Percentiles rank a stretch among this genome's conserved stretches.
Evolutionary conservation across 2,113 vertebrate genomes (phyloP).

Genomic region (Edolisoma coerulescens): DNA sequence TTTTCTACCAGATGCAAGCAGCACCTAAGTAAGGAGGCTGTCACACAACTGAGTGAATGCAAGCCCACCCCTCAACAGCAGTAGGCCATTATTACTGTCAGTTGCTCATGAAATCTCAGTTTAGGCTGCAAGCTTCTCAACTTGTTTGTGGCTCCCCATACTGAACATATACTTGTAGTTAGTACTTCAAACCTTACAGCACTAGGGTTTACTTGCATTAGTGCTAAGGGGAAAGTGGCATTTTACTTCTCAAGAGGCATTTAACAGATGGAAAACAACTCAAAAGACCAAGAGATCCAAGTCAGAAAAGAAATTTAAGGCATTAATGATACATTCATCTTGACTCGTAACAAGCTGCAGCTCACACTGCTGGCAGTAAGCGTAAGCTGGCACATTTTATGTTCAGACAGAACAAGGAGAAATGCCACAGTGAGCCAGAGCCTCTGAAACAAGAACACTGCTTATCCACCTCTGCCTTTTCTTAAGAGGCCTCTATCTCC

Average conservation of each 20-base stretch:
- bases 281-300: neutral
- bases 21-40: neutral
- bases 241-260: neutral
- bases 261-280: neutral
- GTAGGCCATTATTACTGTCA: neutral
- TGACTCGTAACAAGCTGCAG: neutral
- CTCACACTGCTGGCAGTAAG: neutral
- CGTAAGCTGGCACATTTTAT: neutral
- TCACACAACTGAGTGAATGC: neutral
- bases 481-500: neutral
- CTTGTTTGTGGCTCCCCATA: neutral
- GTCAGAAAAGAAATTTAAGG: neutral
- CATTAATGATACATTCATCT: constrained; percentile 15
- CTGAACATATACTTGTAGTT: neutral
- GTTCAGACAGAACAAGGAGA: neutral
- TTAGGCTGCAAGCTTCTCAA: neutral
- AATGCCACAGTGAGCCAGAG: neutral
- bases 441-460: neutral
- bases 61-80: neutral
- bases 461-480: neutral
- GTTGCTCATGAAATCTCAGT: neutral
- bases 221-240: neutral
- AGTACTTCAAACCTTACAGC: neutral
- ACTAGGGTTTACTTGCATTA: neutral
- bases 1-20: neutral